These are phyloP conservation scores for Nowickia ferox DNA, from an alignment of 2,888 invertebrate genomes.

Conservation along the genomic window DNA sequence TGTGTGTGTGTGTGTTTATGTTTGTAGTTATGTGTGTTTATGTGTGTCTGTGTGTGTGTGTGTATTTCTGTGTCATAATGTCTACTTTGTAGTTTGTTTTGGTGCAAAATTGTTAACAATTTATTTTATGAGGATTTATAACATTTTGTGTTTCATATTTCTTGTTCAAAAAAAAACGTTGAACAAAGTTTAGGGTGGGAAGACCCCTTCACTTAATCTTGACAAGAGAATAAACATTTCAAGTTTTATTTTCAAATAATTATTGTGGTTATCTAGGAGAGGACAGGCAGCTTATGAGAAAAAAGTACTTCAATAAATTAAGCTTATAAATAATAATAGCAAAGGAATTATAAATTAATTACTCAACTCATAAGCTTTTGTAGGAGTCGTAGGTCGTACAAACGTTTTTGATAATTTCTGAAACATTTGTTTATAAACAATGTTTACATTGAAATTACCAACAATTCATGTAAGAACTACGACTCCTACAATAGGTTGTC, in stretches of 20 bases:
- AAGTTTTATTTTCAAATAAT: neutral
- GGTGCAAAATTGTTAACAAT: constrained; percentile 66
- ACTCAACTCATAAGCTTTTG: too few species aligned
- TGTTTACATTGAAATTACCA: too few species aligned
- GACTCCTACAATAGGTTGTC: too few species aligned
- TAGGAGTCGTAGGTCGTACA: too few species aligned
- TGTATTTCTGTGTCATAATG: neutral
- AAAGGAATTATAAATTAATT: constrained; percentile 18
- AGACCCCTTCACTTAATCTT: constrained; percentile 27
- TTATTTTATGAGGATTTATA: constrained; percentile 66
- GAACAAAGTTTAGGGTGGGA: constrained; percentile 31
- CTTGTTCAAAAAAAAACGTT: constrained; percentile 12
- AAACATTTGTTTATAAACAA: too few species aligned
- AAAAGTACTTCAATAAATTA: constrained; percentile 10
- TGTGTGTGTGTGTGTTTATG: neutral
- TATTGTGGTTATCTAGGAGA: neutral
- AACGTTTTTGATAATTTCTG: too few species aligned
- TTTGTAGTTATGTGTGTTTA: neutral
- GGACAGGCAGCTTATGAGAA: neutral
- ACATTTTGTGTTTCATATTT: constrained; percentile 35
- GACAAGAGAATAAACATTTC: constrained; percentile 27
- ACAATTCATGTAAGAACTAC: too few species aligned
- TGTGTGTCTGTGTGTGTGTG: neutral
- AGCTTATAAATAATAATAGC: constrained; percentile 7
- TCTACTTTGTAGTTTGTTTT: constrained; percentile 27